Percentiles rank a stretch among this genome's conserved stretches.
phyloP scores from a whole-genome alignment of 2,113 vertebrate species.

The Silurus meridionalis region DNA sequence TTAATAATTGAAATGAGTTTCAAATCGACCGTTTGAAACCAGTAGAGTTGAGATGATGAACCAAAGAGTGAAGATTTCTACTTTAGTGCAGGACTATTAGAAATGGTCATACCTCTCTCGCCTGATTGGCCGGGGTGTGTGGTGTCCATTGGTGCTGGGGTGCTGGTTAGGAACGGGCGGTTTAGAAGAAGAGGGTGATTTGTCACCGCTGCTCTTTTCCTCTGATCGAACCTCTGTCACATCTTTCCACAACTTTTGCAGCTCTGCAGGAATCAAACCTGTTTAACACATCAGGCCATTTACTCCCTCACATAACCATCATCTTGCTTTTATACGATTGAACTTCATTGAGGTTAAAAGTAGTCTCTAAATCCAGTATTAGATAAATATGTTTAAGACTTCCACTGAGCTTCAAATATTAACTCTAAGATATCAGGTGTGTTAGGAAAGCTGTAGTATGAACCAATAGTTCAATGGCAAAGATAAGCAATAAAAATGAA shows the following conservation, averaged over 20 bases:
- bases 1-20: not conserved
- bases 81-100: too few species aligned
- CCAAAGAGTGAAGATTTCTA: not conserved
- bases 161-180: conserved; percentile 60
- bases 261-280: conserved; percentile 80
- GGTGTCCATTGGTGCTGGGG: conserved; percentile 64
- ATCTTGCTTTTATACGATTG: not conserved
- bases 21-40: not conserved
- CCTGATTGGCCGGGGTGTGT: conserved; percentile 52
- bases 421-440: not conserved
- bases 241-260: conserved; percentile 86
- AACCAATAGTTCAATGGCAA: not conserved
- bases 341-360: not conserved
- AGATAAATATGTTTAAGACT: not conserved
- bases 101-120: conserved; percentile 67
- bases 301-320: not conserved
- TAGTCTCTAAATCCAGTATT: too few species aligned
- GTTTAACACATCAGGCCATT: conserved; percentile 24
- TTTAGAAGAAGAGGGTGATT: conserved; percentile 54
- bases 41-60: not conserved
- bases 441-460: not conserved
- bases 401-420: not conserved
- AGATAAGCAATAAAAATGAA: not conserved
- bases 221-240: conserved; percentile 57
- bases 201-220: conserved; percentile 55